Percentiles rank a stretch among this genome's conserved stretches.
phyloP scores from a whole-genome alignment of 2,113 vertebrate genomes.

The Chionis minor region DNA sequence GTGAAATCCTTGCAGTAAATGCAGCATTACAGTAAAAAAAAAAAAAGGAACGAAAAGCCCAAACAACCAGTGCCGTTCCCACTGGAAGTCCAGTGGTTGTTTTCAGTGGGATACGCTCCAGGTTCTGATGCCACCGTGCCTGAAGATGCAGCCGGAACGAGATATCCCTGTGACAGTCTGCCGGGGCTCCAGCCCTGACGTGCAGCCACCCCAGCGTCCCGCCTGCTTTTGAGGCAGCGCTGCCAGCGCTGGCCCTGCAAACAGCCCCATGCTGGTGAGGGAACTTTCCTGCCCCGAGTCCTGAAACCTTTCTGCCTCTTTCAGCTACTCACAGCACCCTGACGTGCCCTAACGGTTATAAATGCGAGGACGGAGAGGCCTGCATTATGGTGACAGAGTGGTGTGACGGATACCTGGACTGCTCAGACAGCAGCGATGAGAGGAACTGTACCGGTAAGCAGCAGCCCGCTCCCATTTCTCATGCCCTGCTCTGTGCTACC shows the following conservation, averaged over 20 bases:
- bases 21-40: background rate
- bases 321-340: constrained; percentile 87
- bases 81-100: background rate
- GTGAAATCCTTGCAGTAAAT: background rate
- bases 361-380: constrained; percentile 86
- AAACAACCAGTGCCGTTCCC: background rate
- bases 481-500: background rate
- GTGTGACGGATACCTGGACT: constrained; percentile 94
- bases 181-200: background rate
- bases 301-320: background rate
- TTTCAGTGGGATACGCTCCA: background rate
- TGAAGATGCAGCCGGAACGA: background rate
- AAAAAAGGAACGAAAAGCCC: background rate
- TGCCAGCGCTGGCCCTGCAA: background rate
- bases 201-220: background rate
- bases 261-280: background rate
- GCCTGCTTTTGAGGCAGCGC: background rate
- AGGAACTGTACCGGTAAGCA: constrained; percentile 85
- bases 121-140: background rate
- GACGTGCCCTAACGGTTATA: constrained; percentile 78
- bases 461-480: background rate
- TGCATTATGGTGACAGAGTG: constrained; percentile 82
- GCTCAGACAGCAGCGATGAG: constrained; percentile 92
- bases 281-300: background rate
- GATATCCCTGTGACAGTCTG: background rate